Conservation (phyloP, 2,113 vertebrate species). For the Myrmophylax atrothorax region DNA sequence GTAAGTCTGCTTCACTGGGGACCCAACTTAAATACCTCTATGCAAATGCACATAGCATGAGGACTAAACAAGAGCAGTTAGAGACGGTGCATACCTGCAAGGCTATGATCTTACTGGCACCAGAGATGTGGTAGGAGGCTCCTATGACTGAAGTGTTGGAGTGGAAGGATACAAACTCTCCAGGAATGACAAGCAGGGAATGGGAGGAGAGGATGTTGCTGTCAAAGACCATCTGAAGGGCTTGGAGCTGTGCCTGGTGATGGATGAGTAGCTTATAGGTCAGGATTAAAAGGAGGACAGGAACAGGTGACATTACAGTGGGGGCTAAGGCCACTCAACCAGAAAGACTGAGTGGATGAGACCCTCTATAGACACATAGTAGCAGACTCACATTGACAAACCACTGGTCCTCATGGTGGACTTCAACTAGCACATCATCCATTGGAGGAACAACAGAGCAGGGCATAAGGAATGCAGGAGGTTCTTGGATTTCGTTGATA, state of each 20-base stretch:
- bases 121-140: neutral
- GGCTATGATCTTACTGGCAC: neutral
- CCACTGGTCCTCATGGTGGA: neutral
- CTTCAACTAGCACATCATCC: neutral
- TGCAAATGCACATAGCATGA: neutral
- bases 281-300: neutral
- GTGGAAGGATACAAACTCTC: neutral
- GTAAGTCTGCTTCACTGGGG: neutral
- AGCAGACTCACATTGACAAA: neutral
- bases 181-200: neutral
- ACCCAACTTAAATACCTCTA: accelerated
- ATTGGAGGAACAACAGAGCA: neutral
- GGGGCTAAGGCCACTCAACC: neutral
- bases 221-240: neutral
- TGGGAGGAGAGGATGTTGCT: neutral
- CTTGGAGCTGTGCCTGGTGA: neutral
- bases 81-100: neutral
- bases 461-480: neutral
- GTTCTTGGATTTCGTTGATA: neutral
- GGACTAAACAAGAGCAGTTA: neutral
- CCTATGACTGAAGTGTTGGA: neutral
- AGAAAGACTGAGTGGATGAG: neutral
- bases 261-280: neutral
- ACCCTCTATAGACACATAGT: neutral
- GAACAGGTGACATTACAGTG: neutral